Evolutionary conservation across 2,888 invertebrate species (phyloP), one percentile per base, ranked within the genome.

Genomic region (Tenthredo distinguenda): DNA sequence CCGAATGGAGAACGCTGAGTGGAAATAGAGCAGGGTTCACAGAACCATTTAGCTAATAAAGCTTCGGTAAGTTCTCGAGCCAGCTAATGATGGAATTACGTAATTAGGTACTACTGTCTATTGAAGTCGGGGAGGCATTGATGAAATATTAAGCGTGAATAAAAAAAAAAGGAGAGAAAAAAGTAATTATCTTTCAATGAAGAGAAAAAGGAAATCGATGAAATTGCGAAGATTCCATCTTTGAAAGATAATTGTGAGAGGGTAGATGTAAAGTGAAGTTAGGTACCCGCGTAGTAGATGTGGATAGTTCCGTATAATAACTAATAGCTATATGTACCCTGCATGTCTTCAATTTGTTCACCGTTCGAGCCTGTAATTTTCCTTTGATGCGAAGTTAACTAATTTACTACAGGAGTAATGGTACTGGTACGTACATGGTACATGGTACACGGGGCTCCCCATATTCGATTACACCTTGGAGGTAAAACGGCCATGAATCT

Each of bases 271-370:
- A 43, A 43, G 21, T 74, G 21, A 74, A 43, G 43, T n/a, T 21
- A 71, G 37, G 76, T 77, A 55, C 12, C 12, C 43, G 15, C 18
- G 18, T 21, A 43, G 9, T 43, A 47, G 21, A 21, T 40, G 43
- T 4, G 15, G 12, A 55, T n/a, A n/a, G 31, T 50, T 50, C 50
- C 18, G 55, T 31, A n/a, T 55, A 31, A 77, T 77, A 55, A 77
- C 55, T 77, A 34, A 77, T 55, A 77, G 50, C 77, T 43, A 71
- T 40, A 71, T 18, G 9, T 15, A 15, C 55, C 18, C n/a, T 47
- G 37, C 77, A 50, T 34, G 77, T 77, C 77, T 77, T 77, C 77
- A 55, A 77, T 77, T 77, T 55, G 50, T 77, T 77, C 77, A 31
- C 9, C 31, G 15, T 34, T 10, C 34, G n/a, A 77, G 77, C 50